Conservation (phyloP, 1,140 invertebrate species). For the Maconellicoccus hirsutus region DNA sequence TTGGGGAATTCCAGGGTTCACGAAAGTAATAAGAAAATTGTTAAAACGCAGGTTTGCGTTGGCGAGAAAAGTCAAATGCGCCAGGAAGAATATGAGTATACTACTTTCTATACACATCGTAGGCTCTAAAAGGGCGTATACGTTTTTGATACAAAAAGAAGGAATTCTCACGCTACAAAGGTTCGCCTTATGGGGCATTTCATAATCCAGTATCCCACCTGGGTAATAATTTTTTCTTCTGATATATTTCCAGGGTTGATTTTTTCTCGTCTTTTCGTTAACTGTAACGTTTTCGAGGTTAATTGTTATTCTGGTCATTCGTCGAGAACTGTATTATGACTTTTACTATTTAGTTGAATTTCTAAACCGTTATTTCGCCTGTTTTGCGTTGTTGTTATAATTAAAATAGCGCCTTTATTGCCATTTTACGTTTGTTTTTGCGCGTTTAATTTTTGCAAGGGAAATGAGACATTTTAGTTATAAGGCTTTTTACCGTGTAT, state of each 20-base stretch:
- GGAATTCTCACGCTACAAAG: not conserved
- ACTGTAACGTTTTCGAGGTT: not conserved
- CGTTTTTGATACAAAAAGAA: not conserved
- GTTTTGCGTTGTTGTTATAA: not conserved
- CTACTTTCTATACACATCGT: too few relatives aligned
- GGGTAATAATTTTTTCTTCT: not conserved
- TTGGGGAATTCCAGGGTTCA: too few relatives aligned
- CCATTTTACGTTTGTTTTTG: not conserved
- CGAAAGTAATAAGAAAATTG: too few relatives aligned
- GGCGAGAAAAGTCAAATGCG: too few relatives aligned
- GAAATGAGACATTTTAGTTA: constrained; percentile 1
- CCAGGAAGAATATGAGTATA: too few relatives aligned
- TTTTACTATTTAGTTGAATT: constrained; percentile 12
- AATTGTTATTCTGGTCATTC: constrained; percentile 17
- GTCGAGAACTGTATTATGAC: constrained; percentile 12
- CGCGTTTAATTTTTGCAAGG: not conserved
- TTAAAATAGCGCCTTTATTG: constrained; percentile 15
- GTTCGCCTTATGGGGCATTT: not conserved
- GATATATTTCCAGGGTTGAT: not conserved
- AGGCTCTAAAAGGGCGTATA: too few relatives aligned
- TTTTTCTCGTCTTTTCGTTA: not conserved
- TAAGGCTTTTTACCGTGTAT: too few relatives aligned
- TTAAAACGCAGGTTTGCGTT: too few relatives aligned
- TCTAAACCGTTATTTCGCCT: constrained; percentile 1
- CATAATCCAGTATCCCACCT: constrained; percentile 3